phyloP scores from a whole-genome alignment of 53 echinoderm and acorn worm genomes.

The Mesocentrotus franciscanus region DNA sequence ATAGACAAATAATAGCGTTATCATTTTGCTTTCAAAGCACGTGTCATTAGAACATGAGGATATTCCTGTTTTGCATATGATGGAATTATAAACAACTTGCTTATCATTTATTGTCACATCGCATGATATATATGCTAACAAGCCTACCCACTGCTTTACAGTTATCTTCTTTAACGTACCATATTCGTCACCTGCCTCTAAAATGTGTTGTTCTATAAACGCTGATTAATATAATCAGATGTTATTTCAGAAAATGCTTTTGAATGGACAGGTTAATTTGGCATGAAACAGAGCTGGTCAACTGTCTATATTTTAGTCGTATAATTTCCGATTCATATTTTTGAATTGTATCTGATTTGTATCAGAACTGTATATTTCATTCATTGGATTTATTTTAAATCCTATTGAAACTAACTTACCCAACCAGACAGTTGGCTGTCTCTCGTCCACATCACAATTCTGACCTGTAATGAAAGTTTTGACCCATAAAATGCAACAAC shows the following conservation, averaged over 20 bases:
- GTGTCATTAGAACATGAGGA: no score
- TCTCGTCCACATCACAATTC: slow-evolving; percentile 51
- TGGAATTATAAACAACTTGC: not conserved
- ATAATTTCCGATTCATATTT: not conserved
- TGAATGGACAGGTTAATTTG: not conserved
- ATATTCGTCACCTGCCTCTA: no score
- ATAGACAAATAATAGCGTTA: not conserved
- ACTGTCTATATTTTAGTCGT: not conserved
- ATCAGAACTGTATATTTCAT: no score
- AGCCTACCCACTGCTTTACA: not conserved
- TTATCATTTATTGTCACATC: not conserved
- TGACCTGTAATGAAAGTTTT: not conserved
- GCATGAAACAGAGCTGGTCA: not conserved
- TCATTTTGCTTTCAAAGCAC: not conserved
- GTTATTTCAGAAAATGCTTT: no score
- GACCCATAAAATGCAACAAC: no score
- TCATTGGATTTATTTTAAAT: no score
- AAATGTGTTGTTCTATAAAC: no score
- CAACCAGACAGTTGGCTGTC: slow-evolving; percentile 44
- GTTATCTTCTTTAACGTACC: no score
- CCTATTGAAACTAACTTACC: slow-evolving; percentile 18
- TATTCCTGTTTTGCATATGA: not conserved
- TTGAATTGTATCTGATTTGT: not conserved
- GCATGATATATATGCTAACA: not conserved
- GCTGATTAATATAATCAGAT: no score